Evolutionary conservation across 1,140 invertebrate species (phyloP).

Genomic region (Littorina saxatilis): DNA sequence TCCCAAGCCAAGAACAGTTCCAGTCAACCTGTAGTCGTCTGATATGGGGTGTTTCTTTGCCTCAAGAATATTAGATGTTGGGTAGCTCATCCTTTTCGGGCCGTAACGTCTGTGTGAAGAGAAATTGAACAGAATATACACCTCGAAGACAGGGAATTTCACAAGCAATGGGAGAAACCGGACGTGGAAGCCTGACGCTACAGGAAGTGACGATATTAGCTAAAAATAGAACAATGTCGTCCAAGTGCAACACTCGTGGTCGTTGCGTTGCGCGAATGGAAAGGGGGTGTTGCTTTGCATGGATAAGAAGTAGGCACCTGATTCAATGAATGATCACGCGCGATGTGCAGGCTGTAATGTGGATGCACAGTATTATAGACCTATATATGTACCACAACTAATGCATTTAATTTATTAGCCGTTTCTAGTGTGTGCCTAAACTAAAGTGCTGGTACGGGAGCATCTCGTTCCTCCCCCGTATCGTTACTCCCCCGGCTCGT

Average conservation of each 20-base stretch:
- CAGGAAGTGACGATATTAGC: constrained; percentile 51
- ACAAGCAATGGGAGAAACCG: constrained; percentile 38
- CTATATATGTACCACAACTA: too few species aligned
- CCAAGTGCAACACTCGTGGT: too few species aligned
- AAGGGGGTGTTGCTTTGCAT: background rate
- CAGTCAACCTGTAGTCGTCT: constrained; percentile 96
- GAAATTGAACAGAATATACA: constrained; percentile 20
- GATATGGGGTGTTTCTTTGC: constrained; percentile 84
- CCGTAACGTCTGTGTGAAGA: constrained; percentile 27
- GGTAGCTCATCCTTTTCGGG: constrained; percentile 28
- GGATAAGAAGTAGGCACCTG: background rate
- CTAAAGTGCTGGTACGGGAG: too few species aligned
- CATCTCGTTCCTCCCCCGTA: too few species aligned
- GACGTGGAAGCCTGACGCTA: constrained; percentile 42
- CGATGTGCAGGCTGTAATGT: background rate
- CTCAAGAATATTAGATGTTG: constrained; percentile 55
- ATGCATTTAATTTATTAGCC: too few species aligned
- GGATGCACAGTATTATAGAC: too few species aligned
- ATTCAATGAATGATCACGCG: background rate
- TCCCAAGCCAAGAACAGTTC: constrained; percentile 95
- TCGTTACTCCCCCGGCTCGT: too few species aligned
- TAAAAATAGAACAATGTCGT: constrained; percentile 45
- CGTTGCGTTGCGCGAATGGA: background rate
- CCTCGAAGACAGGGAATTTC: constrained; percentile 28
- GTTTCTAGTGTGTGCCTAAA: too few species aligned